phyloP scores from a whole-genome alignment of 2,797 vertebrate species.

The Sparus aurata region DNA sequence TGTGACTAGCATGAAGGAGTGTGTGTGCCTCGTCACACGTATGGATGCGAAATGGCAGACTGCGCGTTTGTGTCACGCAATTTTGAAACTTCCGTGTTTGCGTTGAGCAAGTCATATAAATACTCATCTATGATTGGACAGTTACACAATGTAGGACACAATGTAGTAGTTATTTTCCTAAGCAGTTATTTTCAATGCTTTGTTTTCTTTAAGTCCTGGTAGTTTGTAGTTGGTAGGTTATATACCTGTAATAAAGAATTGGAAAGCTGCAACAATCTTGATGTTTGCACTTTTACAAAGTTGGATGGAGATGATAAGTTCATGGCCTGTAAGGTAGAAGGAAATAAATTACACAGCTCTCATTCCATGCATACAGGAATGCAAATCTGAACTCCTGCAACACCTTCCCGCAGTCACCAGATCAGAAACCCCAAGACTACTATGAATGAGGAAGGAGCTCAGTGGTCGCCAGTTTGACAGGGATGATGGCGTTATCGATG shows the following conservation, averaged over 20 bases:
- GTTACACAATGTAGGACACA: background rate
- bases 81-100: background rate
- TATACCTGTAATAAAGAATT: background rate
- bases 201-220: background rate
- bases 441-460: no score
- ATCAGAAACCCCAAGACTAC: no score
- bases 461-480: no score
- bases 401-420: no score
- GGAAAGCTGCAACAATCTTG: background rate
- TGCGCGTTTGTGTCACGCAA: background rate
- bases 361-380: no score
- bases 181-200: background rate
- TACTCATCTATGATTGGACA: background rate
- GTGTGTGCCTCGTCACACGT: background rate
- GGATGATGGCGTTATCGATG: no score
- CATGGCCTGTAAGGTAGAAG: no score
- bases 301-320: background rate
- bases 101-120: background rate
- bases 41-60: background rate
- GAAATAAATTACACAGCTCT: no score
- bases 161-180: background rate
- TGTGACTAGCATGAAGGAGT: background rate
- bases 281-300: background rate
- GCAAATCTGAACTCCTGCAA: no score
- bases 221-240: background rate